Evolutionary conservation across 2,113 vertebrate genomes (phyloP).

Genomic region (Nyctereutes procyonoides): DNA sequence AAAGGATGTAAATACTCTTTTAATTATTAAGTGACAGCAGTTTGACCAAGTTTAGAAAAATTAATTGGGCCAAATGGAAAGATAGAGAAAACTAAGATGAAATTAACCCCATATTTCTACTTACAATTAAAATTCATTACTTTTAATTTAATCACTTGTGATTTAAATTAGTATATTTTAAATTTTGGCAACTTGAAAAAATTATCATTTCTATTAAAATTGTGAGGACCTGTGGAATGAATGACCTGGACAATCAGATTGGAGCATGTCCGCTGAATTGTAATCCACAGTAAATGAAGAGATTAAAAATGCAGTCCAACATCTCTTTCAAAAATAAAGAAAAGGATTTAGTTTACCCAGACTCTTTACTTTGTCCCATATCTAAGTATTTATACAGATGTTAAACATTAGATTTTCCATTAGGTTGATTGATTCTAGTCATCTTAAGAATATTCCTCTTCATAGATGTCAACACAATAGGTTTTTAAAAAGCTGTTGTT

Average conservation of each 20-base stretch:
- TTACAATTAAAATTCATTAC: neutral
- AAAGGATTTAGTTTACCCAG: constrained; percentile 24
- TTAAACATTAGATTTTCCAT: constrained; percentile 64
- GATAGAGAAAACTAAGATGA: neutral
- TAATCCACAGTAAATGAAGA: neutral
- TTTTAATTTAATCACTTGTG: neutral
- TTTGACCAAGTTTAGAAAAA: neutral
- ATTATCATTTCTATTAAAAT: neutral
- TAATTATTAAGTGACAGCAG: neutral
- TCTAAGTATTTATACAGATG: constrained; percentile 61
- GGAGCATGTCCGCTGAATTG: neutral
- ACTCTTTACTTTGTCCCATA: constrained; percentile 5
- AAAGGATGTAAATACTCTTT: neutral
- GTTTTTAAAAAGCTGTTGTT: constrained; percentile 76
- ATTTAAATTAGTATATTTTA: neutral
- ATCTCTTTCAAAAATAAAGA: fast-evolving
- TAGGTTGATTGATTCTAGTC: constrained; percentile 66
- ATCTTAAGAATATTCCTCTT: constrained; percentile 63
- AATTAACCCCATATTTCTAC: neutral
- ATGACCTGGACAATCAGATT: neutral
- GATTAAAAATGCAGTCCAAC: constrained; percentile 21
- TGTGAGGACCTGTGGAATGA: neutral
- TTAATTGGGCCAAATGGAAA: neutral
- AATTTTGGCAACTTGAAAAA: neutral
- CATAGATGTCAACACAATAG: constrained; percentile 66